A percentile compares a stretch with the other conserved stretches of the same genome.
Evolutionary conservation across 1,140 invertebrate species (phyloP).

Genomic region (Drosophila rhopaloa): DNA sequence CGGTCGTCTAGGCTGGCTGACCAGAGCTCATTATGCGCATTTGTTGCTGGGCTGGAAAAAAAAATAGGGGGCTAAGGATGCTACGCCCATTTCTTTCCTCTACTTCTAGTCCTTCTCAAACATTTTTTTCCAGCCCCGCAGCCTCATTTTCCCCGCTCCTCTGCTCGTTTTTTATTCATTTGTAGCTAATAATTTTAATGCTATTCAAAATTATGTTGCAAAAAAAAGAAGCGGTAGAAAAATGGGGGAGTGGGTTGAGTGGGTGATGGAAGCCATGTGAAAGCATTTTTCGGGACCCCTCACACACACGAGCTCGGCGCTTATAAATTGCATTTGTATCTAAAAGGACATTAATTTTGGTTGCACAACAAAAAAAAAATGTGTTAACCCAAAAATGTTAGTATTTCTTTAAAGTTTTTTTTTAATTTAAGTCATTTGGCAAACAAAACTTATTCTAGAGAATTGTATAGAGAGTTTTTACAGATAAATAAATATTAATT

Average conservation of each 20-base stretch:
- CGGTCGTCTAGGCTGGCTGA: conserved; percentile 43
- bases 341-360: conserved; percentile 73
- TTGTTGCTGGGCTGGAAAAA: conserved; percentile 59
- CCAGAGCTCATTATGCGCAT: conserved; percentile 83
- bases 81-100: conserved; percentile 16
- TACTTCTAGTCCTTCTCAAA: conserved; percentile 18
- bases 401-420: neutral
- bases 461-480: too few relatives aligned
- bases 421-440: neutral
- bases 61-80: neutral
- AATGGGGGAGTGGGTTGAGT: neutral
- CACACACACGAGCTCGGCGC: conserved; percentile 17
- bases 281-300: conserved; percentile 57
- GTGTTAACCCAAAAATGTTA: neutral
- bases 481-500: too few relatives aligned
- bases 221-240: conserved; percentile 38
- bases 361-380: conserved; percentile 13
- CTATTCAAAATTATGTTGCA: conserved; percentile 82
- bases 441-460: neutral
- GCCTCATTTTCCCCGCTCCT: neutral
- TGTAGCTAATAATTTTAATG: conserved; percentile 84
- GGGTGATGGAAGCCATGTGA: conserved; percentile 54
- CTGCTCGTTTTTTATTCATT: conserved; percentile 47
- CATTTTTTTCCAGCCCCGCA: conserved; percentile 9
- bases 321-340: conserved; percentile 81